These are phyloP conservation scores for Luperina nickerlii DNA, from an alignment of 2,888 invertebrate genomes.

Conservation along the genomic window DNA sequence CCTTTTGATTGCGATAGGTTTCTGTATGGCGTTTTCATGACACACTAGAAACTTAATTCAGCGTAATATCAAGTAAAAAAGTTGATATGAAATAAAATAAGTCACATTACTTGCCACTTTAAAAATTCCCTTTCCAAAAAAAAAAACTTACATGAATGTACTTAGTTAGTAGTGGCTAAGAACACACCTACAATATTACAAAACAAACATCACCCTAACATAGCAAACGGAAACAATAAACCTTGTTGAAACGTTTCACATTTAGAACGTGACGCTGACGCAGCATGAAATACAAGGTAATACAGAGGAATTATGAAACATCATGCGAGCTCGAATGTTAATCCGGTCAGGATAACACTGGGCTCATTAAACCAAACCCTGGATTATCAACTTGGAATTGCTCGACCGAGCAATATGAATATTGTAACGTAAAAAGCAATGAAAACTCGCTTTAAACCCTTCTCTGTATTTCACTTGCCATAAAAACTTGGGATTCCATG, in stretches of 20 bases:
- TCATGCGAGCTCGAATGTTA: conserved; percentile 76
- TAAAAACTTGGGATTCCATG: conserved; percentile 86
- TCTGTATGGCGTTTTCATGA: neutral
- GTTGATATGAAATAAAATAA: neutral
- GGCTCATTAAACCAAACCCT: conserved; percentile 84
- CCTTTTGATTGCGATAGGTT: neutral
- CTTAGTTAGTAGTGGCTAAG: neutral
- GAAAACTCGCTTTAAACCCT: conserved; percentile 85
- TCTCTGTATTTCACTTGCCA: conserved; percentile 84
- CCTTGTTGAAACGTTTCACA: conserved; percentile 21
- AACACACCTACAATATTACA: neutral
- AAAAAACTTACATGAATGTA: neutral
- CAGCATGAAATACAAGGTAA: conserved; percentile 76
- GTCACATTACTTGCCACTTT: neutral
- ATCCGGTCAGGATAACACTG: conserved; percentile 81
- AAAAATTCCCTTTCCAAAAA: neutral
- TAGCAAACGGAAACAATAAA: conserved; percentile 17
- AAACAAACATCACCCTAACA: neutral
- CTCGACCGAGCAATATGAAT: conserved; percentile 84
- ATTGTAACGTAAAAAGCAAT: conserved; percentile 88
- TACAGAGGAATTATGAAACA: conserved; percentile 76
- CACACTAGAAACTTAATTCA: neutral
- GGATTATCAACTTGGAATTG: conserved; percentile 88
- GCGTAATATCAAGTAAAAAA: neutral
- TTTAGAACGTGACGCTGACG: conserved; percentile 60